Conservation (phyloP, 2,888 invertebrate genomes). For the Zygaena filipendulae region DNA sequence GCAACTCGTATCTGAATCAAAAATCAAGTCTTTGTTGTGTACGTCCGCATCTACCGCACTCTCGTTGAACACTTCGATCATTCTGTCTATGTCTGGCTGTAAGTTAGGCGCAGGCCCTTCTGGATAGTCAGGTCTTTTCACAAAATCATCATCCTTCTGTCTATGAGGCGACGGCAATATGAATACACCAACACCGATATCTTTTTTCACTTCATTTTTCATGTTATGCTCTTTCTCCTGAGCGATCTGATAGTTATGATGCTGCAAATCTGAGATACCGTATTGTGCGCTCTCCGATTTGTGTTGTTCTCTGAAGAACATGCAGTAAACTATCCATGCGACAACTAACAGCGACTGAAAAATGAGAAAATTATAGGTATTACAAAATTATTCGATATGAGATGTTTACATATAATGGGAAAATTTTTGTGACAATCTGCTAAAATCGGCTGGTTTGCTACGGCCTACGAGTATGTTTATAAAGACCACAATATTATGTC, state of each 20-base stretch:
- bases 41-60: slow-evolving; percentile 22
- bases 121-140: slow-evolving; percentile 50
- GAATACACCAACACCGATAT: slow-evolving; percentile 38
- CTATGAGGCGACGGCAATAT: slow-evolving; percentile 42
- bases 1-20: slow-evolving; percentile 19
- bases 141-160: slow-evolving; percentile 35
- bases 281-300: slow-evolving; percentile 42
- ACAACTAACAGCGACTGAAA: slow-evolving; percentile 43
- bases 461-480: no score
- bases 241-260: slow-evolving; percentile 29
- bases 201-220: slow-evolving; percentile 25
- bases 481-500: no score
- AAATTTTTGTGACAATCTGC: no score
- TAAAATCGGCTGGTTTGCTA: no score
- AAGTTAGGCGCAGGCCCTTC: slow-evolving; percentile 35
- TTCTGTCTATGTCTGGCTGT: slow-evolving; percentile 34
- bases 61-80: slow-evolving; percentile 41
- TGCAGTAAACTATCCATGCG: slow-evolving; percentile 50
- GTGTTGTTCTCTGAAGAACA: slow-evolving; percentile 51
- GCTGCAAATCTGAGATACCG: slow-evolving; percentile 38
- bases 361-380: slow-evolving; percentile 6
- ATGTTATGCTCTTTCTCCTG: slow-evolving; percentile 23
- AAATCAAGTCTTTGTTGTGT: slow-evolving; percentile 37
- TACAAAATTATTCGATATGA: no score
- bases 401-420: no score